A percentile compares a stretch with the other conserved stretches of the same genome.
Evolutionary conservation across 1,140 invertebrate genomes (phyloP).

Genomic region (Tigriopus japonicus): DNA sequence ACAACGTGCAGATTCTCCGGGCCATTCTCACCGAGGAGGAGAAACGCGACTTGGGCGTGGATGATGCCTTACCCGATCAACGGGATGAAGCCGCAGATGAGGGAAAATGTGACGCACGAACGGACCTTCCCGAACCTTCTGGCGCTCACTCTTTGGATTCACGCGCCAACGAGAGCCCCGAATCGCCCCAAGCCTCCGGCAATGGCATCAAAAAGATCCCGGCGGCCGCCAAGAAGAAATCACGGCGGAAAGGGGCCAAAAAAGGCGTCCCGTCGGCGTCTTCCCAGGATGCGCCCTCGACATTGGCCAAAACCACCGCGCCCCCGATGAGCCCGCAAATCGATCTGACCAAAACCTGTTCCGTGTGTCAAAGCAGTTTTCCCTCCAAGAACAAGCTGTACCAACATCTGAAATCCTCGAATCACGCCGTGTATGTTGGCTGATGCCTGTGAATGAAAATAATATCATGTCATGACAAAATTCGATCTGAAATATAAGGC

Average conservation of each 20-base stretch:
- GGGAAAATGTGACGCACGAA: too few species aligned
- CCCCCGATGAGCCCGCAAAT: neutral
- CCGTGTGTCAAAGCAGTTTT: neutral
- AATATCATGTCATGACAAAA: too few species aligned
- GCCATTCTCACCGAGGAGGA: neutral
- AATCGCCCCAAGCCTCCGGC: neutral
- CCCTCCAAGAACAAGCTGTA: neutral
- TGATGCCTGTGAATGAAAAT: too few species aligned
- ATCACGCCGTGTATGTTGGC: neutral
- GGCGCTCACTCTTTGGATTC: too few species aligned
- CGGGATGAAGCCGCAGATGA: neutral
- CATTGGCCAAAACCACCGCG: neutral
- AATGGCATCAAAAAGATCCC: neutral
- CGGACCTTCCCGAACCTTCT: too few species aligned
- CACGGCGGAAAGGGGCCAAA: neutral
- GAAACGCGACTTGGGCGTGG: neutral
- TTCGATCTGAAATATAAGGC: too few species aligned
- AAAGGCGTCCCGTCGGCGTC: neutral
- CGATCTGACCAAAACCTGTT: neutral
- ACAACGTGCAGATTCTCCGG: neutral
- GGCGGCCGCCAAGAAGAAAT: neutral
- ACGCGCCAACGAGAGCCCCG: too few species aligned
- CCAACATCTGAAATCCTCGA: neutral
- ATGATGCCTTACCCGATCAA: neutral
- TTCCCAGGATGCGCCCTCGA: neutral